A percentile compares a stretch with the other conserved stretches of the same genome.
These are phyloP conservation scores for Acleris cristana DNA, from an alignment of 2,888 invertebrate genomes.

Conservation along the genomic window DNA sequence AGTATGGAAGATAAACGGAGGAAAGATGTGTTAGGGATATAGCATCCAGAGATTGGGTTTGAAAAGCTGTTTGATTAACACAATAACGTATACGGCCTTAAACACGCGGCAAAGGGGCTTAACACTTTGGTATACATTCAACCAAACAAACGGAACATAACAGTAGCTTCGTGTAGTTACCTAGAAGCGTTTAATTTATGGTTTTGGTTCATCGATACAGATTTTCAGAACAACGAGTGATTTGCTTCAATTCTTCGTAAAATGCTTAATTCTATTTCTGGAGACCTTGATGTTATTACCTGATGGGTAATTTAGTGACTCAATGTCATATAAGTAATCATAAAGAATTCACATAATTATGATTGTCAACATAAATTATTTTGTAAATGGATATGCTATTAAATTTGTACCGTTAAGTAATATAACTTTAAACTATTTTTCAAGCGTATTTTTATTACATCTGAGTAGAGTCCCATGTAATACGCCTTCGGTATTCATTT, in stretches of 20 bases:
- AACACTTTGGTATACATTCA: conserved; percentile 67
- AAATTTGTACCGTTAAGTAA: no score
- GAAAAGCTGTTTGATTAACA: conserved; percentile 65
- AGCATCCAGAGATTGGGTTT: conserved; percentile 64
- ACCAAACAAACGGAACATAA: conserved; percentile 70
- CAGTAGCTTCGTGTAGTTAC: conserved; percentile 79
- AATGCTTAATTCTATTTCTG: background rate
- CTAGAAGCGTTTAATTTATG: conserved; percentile 75
- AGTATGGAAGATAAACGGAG: conserved; percentile 65
- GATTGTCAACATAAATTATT: no score
- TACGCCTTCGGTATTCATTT: no score
- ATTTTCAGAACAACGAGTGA: conserved; percentile 56
- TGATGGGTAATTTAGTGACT: background rate
- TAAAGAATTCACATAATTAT: no score
- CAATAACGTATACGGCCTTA: conserved; percentile 65
- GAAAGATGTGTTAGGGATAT: conserved; percentile 67
- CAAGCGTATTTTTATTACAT: no score
- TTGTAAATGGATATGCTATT: no score
- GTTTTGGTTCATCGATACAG: conserved; percentile 65
- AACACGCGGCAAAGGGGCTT: conserved; percentile 77
- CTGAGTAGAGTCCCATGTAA: no score
- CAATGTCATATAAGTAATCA: no score
- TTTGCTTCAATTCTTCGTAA: conserved; percentile 37
- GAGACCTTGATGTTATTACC: conserved; percentile 10
- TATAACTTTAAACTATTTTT: no score